These are phyloP conservation scores for Lepidurus packardi DNA, from an alignment of 1,140 invertebrate genomes.

Conservation along the genomic window DNA sequence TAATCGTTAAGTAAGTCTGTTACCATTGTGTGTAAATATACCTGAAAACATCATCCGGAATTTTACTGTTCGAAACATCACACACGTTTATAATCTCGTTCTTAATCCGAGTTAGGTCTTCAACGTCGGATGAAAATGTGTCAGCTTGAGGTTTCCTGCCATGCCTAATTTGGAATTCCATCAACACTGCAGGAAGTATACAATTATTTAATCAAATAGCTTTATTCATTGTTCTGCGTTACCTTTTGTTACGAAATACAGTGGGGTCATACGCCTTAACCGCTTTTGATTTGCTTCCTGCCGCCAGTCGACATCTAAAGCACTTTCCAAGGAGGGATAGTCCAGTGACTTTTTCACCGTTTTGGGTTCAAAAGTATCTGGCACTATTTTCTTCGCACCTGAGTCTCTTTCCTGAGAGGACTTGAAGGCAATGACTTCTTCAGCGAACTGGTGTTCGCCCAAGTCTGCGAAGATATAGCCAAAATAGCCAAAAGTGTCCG, in stretches of 20 bases:
- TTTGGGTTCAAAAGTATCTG: conserved; percentile 38
- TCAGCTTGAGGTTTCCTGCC: conserved; percentile 16
- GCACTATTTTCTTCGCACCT: conserved; percentile 38
- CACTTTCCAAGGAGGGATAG: conserved; percentile 63
- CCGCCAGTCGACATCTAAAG: conserved; percentile 60
- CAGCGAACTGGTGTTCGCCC: conserved; percentile 73
- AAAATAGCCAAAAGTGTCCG: conserved; percentile 88
- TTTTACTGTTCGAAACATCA: conserved; percentile 45
- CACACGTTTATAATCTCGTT: conserved; percentile 33
- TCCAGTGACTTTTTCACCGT: conserved; percentile 42
- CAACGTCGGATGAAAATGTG: background rate
- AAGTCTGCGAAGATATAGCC: conserved; percentile 89
- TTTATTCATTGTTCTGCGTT: conserved; percentile 15
- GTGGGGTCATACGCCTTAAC: conserved; percentile 46
- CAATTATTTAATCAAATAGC: background rate
- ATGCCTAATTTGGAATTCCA: conserved; percentile 23
- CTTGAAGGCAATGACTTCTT: conserved; percentile 56
- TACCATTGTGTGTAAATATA: conserved; percentile 43
- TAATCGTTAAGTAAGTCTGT: conserved; percentile 39
- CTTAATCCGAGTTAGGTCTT: conserved; percentile 31
- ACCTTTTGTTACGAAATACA: conserved; percentile 45
- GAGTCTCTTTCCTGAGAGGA: background rate
- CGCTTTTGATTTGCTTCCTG: conserved; percentile 45
- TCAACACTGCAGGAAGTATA: conserved; percentile 7
- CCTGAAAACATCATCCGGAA: conserved; percentile 50